Conservation (phyloP, 2,888 invertebrate species). For the Tinea trinotella region DNA sequence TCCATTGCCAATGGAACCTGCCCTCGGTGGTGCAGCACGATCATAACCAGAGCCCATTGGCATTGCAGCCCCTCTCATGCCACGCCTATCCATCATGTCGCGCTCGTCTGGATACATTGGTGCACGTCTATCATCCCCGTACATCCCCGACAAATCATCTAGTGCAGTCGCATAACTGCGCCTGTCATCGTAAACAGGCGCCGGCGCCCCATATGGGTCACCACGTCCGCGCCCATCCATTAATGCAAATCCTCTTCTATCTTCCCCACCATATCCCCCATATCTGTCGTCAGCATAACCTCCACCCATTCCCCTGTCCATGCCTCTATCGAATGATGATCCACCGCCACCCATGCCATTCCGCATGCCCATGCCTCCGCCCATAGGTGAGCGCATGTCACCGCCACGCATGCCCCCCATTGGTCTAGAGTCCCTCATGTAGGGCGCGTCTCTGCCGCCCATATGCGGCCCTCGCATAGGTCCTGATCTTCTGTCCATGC, state of each 20-base stretch:
- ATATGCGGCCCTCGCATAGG: conserved; percentile 38
- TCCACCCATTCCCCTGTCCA: conserved; percentile 35
- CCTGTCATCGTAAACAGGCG: conserved; percentile 24
- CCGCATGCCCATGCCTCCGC: conserved; percentile 55
- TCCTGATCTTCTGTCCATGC: conserved; percentile 45
- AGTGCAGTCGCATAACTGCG: conserved; percentile 24
- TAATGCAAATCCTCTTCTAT: conserved; percentile 24
- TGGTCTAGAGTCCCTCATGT: conserved; percentile 51
- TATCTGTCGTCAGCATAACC: conserved; percentile 52
- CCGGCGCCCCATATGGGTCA: conserved; percentile 45
- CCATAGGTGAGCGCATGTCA: conserved; percentile 50
- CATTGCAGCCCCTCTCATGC: conserved; percentile 35
- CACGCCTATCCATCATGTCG: conserved; percentile 50
- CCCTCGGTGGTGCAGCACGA: conserved; percentile 40
- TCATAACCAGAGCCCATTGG: conserved; percentile 44
- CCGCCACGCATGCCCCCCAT: conserved; percentile 34
- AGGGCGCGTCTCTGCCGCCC: conserved; percentile 34
- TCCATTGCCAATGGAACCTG: conserved; percentile 50
- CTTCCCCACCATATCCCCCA: conserved; percentile 35
- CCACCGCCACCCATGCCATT: conserved; percentile 34
- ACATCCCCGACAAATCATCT: conserved; percentile 25
- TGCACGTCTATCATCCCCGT: conserved; percentile 41
- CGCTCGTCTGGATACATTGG: conserved; percentile 53
- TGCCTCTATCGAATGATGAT: conserved; percentile 40
- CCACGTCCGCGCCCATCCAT: conserved; percentile 33